Evolutionary conservation across 2,888 invertebrate genomes (phyloP), one percentile per base, ranked within the genome.

Genomic region (Piscicola geometra): DNA sequence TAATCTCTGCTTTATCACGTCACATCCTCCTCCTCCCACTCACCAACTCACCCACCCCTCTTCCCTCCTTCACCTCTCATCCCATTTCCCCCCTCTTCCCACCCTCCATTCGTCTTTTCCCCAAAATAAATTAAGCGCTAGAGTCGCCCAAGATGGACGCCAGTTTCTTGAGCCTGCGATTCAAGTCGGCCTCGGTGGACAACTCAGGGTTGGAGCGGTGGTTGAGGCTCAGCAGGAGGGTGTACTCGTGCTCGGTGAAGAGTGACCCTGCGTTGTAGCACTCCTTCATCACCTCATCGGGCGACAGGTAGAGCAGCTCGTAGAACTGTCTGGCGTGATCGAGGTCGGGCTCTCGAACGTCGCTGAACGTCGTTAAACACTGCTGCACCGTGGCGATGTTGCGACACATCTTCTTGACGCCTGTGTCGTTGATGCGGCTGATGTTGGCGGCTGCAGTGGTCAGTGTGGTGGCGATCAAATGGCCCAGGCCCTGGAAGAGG

Each of bases 321-420:
- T 93, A 92, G 86, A 93, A 96, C 80, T 90, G 90, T 81, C 93
- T 89, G 0, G 96, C 95, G 82, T 93, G 90, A 86, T 95, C 94
- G 81, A 97, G 88, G 28, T 92, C 92, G 21, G 92, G 88, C 86
- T 93, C 92, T 76, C 92, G 87, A 0, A 90, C 90, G 87, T 91
- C 90, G 0, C 93, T 93, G 76, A 93, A 92, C 82, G 91, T 91
- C 60, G 92, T 85, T n/a, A 93, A 85, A 3, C 91, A 91, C 84
- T 93, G 93, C 83, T 93, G 93, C 35, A 94, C 86, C 0, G 92
- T 90, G 85, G 92, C 90, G 30, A 93, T 90, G 85, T 93, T 92
- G 18, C 93, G 76, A 88, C 92, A 92, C 91, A 92, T 92, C 81
- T 91, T 89, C 83, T 93, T 92, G 79, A 93, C 91, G 2, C 91